Evolutionary conservation across 2,888 invertebrate species (phyloP), one percentile per base, ranked within the genome.

Genomic region (Oscheius sp.): DNA sequence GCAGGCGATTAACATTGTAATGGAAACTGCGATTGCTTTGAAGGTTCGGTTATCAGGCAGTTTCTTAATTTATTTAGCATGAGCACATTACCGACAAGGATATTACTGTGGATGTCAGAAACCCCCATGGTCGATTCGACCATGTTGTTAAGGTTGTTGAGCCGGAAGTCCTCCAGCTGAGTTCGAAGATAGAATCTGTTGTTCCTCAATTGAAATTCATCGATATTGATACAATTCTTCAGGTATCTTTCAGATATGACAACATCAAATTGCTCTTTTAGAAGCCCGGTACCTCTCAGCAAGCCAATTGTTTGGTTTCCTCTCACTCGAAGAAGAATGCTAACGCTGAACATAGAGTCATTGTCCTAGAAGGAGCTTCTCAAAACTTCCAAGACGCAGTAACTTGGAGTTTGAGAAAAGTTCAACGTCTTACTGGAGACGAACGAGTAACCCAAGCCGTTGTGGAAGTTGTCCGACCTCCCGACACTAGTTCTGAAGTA

Each of bases 391-490:
- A 78, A n/a, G 73, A 80, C 57, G 80, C 80, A 0, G 78, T 80
- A 61, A 80, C 78, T 2, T 80, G 80, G 80, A 80, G 80, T 72
- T 63, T 80, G 67, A 74, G 73, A 51, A 80, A 80, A 49, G 80
- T 67, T 14, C 38, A 51, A 36, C 72, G 71, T 30, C 72, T 76
- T 32, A 74, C 71, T 17, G 73, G 71, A 47, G 76, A 76, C 44
- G 74, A 71, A 28, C 71, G 28, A n/a, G 24, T 69, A 54, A 63
- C 72, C 2, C 72, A 70, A 26, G 73, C 74, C 5, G 66, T 74
- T 45, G 68, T 77, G 12, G 77, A 77, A 65, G 73, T 77, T 22
- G 73, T 77, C 12, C 70, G 71, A 49, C 74, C 72, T 51, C 68
- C 70, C 38, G 73, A 77, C 41, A 67, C 57, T 4, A 68, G 68